Conservation (phyloP, 2,113 vertebrate genomes). For the Alethe castanea region DNA sequence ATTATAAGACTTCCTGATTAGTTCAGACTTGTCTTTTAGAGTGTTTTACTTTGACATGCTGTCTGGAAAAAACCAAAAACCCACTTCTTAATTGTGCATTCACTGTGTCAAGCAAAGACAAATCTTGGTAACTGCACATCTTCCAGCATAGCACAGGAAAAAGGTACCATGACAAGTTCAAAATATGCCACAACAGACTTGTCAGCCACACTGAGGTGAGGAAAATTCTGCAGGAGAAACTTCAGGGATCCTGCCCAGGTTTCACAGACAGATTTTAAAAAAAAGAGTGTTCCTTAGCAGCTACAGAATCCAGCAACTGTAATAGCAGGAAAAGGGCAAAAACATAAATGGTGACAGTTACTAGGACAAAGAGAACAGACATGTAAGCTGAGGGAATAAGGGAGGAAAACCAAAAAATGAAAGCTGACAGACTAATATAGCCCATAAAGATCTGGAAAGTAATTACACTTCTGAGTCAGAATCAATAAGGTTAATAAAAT, state of each 20-base stretch:
- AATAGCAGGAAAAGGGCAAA: background rate
- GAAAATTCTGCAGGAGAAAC: background rate
- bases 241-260: background rate
- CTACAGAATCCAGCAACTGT: background rate
- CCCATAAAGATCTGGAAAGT: slow-evolving; percentile 18
- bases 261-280: background rate
- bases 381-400: background rate
- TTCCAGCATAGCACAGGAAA: background rate
- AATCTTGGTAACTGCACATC: background rate
- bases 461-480: slow-evolving; percentile 21
- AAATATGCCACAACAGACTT: background rate
- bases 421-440: slow-evolving; percentile 15
- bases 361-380: background rate
- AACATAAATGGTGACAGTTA: background rate
- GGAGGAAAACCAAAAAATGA: slow-evolving; percentile 29
- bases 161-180: background rate
- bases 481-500: slow-evolving; percentile 53
- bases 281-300: background rate
- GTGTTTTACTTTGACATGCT: background rate
- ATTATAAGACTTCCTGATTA: background rate
- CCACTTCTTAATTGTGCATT: background rate
- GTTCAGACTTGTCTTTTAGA: background rate
- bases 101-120: background rate
- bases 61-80: background rate
- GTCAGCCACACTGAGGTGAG: background rate